Conservation (phyloP, 2,797 vertebrate genomes). For the Eutrigla gurnardus region DNA sequence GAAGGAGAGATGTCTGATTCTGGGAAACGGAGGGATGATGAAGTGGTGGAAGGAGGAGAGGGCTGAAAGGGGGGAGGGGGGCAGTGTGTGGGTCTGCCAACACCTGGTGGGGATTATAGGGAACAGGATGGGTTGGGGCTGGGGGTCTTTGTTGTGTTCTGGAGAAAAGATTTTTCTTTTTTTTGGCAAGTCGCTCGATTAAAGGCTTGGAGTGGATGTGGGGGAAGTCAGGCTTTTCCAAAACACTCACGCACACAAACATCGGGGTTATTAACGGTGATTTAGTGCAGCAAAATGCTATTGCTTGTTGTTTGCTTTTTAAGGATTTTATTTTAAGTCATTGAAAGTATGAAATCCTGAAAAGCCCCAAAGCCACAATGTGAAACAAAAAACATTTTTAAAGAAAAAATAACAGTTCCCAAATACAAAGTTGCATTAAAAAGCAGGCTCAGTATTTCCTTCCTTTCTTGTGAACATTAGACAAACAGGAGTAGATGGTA, state of each 20-base stretch:
- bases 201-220: constrained; percentile 44
- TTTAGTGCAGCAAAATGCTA: background rate
- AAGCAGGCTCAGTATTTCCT: background rate
- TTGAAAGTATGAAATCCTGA: background rate
- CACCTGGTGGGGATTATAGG: constrained; percentile 80
- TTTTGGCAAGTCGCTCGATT: constrained; percentile 63
- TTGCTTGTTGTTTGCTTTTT: background rate
- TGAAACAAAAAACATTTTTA: background rate
- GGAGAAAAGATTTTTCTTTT: constrained; percentile 46
- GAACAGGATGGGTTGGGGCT: constrained; percentile 6
- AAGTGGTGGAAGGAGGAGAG: constrained; percentile 13
- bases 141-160: constrained; percentile 28
- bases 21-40: constrained; percentile 19
- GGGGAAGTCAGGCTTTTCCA: constrained; percentile 38
- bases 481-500: background rate
- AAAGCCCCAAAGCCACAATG: background rate
- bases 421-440: background rate
- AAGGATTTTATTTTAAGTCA: background rate
- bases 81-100: constrained; percentile 27
- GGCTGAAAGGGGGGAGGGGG: background rate
- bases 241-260: constrained; percentile 27
- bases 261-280: constrained; percentile 10
- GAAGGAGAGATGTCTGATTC: constrained; percentile 30
- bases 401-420: background rate
- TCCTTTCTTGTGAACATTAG: background rate